Base-by-base conservation (phyloP, 30 jellyfish, hydroid and myxozoan genomes). In the Mastigias papua region DNA sequence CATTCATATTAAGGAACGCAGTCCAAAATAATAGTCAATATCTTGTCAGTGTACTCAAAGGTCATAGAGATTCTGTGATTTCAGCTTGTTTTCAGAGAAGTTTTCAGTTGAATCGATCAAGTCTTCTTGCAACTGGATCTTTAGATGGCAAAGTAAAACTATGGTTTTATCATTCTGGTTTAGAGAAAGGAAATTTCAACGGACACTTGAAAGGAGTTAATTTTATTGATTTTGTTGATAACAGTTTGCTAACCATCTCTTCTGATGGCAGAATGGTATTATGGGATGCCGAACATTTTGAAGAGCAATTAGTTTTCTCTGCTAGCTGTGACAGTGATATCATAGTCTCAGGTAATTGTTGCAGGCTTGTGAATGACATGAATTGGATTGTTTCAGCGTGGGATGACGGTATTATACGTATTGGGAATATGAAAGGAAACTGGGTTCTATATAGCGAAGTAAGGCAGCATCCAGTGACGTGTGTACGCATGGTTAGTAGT, bases 401-500 rank as follows among this genome's bases (percentile, higher is more conserved):
- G 89, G 89, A 78, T 78, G 89, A 78, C 34, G 89, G 89, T 7
- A 21, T 57, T 20, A 46, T 78, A 31, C 78, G 89, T 19, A 51
- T 78, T 2, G 89, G 89, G 21, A 30, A 60, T 62, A 11, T 58
- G 31, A 33, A 37, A 22, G 81, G 89, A 29, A 16, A 61, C 8
- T 78, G 89, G 89, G n/a, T 54, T 7, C 29, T 60, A 17, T 46
- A 78, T 20, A 78, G 79, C 5, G 79, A 62, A 25, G 26, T 22
- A 5, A 8, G 35, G 23, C 49, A 62, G 16, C 60, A 78, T 34
- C 80, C 89, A 30, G 81, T 75, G 48, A 78, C 89, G 17, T 54
- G 80, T 78, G 5, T 78, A 4, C 22, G 35, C 0, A 20, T 62
- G 30, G 25, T 6, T 28, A 26, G 30, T 13, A 20, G 13, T 78